Evolutionary conservation across 2,888 invertebrate species (phyloP).

Genomic region (Zhuqinia jingwanae): DNA sequence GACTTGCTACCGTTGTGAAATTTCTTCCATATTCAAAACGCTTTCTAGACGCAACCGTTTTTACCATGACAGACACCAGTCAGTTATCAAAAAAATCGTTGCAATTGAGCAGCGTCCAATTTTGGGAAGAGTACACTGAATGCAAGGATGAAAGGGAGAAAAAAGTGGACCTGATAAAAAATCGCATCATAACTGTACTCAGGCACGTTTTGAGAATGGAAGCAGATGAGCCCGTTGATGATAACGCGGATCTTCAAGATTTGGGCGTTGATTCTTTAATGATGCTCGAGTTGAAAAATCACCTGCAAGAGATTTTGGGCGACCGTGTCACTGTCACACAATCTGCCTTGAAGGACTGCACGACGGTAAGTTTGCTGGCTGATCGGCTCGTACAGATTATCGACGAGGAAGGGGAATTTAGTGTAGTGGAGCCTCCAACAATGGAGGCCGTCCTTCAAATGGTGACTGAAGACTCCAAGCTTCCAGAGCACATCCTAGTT

Average conservation of each 20-base stretch:
- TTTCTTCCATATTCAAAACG: neutral
- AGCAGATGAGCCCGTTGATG: conserved; percentile 2
- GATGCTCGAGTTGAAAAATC: no score
- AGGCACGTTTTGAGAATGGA: conserved; percentile 3
- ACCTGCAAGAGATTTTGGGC: neutral
- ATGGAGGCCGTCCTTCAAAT: conserved; percentile 30
- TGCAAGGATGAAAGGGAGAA: neutral
- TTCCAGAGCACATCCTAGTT: neutral
- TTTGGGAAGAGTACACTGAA: conserved; percentile 35
- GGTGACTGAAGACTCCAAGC: conserved; percentile 32
- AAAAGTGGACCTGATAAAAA: conserved; percentile 3
- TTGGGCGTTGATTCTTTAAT: conserved; percentile 34
- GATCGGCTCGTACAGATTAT: conserved; percentile 20
- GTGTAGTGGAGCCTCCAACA: neutral
- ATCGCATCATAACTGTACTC: neutral
- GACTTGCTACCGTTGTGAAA: neutral
- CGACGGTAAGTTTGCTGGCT: neutral
- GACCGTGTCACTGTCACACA: neutral
- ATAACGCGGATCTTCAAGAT: neutral
- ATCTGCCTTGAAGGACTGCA: conserved; percentile 38
- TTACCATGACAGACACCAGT: neutral
- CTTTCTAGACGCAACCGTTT: neutral
- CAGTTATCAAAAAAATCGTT: no score
- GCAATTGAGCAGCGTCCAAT: neutral
- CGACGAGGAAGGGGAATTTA: neutral